Evolutionary conservation across 2,113 vertebrate species (phyloP), one percentile per base, ranked within the genome.

Genomic region (Mixornis gularis): DNA sequence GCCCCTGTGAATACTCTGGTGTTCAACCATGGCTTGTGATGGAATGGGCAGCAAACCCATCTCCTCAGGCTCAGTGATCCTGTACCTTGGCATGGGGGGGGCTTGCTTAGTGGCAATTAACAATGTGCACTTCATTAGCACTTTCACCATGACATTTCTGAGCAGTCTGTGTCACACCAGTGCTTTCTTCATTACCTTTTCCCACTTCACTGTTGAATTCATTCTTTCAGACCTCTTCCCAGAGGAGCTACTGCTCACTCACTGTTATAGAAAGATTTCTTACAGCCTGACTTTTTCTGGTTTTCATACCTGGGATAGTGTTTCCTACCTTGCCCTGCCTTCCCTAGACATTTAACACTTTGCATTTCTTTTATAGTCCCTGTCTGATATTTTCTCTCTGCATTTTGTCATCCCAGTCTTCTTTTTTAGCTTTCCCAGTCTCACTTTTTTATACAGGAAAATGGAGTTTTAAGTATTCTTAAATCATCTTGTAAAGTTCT

Each of bases 281-380:
- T 95, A 85, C 49, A 74, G 51, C 30, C 36, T 43, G 11, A 5
- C 38, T 94, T 94, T 81, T 79, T 70, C 32, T 77, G 56, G 15
- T 79, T 94, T 96, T 94, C 60, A 27, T 94, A 84, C 65, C 65
- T 70, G 48, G 40, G 76, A 49, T 83, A 58, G 87, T 72, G 79
- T 90, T 84, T 79, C 53, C 46, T 53, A 46, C 72, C 60, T 81
- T 65, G 25, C 41, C 32, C 25, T 68, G 18, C 56, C 58, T 49
- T 87, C 59, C 55, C 60, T 83, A 74, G 87, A 43, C 48, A 77
- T 49, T 85, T 79, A 81, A 69, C 12, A n/a, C 32, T 79, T 93
- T 48, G 51, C 10, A 12, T 94, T 91, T 96, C 38, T 62, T 92
- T 88, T 79, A 58, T 44, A 77, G 71, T 78, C 66, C 41, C 34